A percentile compares a stretch with the other conserved stretches of the same genome.
phyloP scores from a whole-genome alignment of 2,113 vertebrate species.

The Nerophis ophidion region DNA sequence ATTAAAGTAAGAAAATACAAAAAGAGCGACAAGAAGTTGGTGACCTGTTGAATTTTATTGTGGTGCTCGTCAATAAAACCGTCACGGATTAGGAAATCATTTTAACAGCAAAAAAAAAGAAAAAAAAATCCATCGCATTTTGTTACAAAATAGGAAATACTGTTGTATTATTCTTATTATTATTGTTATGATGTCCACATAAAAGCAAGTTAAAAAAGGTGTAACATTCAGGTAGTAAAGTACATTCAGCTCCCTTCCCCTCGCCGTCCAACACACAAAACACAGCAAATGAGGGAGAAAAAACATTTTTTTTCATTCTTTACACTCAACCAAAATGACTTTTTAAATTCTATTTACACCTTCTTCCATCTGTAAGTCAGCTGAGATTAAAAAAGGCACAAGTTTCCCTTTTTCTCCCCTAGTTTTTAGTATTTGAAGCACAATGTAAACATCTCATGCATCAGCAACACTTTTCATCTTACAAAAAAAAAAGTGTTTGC shows the following conservation, averaged over 20 bases:
- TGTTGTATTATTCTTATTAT: conserved; percentile 27
- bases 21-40: neutral
- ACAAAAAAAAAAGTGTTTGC: conserved; percentile 84
- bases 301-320: conserved; percentile 55
- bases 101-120: conserved; percentile 48
- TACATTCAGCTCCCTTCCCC: conserved; percentile 65
- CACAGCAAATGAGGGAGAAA: conserved; percentile 40
- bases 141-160: conserved; percentile 56
- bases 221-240: conserved; percentile 72
- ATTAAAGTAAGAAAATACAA: conserved; percentile 19
- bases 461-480: conserved; percentile 88
- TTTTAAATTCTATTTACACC: conserved; percentile 95
- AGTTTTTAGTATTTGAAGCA: conserved; percentile 73
- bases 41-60: conserved; percentile 52
- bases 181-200: conserved; percentile 41
- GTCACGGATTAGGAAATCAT: conserved; percentile 46
- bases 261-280: conserved; percentile 48
- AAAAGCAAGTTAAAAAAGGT: conserved; percentile 53
- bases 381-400: conserved; percentile 98
- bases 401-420: conserved; percentile 90
- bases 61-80: conserved; percentile 48
- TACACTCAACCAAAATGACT: conserved; percentile 81
- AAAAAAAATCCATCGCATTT: conserved; percentile 37
- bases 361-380: conserved; percentile 93
- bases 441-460: conserved; percentile 99